Conservation (phyloP, 2,888 invertebrate genomes). For the Nebria brevicollis region DNA sequence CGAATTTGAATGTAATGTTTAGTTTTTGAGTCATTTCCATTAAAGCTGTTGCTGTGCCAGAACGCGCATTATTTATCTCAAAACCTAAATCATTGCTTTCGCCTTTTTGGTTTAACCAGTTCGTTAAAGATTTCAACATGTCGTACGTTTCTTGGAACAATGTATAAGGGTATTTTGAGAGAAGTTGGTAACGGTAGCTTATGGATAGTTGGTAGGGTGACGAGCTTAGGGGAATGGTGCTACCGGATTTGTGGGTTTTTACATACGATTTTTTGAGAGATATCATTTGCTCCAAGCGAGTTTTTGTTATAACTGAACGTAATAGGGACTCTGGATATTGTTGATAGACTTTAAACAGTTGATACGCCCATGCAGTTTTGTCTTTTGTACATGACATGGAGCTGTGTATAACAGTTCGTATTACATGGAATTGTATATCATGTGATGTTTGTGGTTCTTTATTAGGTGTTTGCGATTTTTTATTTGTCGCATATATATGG, state of each 20-base stretch:
- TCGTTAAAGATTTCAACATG: constrained; percentile 48
- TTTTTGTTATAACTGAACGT: constrained; percentile 68
- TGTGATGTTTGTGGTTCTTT: constrained; percentile 62
- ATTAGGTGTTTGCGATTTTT: constrained; percentile 50
- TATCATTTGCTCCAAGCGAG: constrained; percentile 70
- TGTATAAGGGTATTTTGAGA: constrained; percentile 64
- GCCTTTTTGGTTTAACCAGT: constrained; percentile 14
- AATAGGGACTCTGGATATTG: constrained; percentile 75
- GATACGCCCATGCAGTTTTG: constrained; percentile 72
- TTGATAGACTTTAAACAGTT: constrained; percentile 77
- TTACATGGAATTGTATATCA: constrained; percentile 67
- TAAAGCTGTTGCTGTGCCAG: constrained; percentile 65
- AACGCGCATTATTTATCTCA: constrained; percentile 61
- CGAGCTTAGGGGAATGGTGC: constrained; percentile 59
- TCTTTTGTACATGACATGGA: constrained; percentile 71
- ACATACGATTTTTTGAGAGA: constrained; percentile 64
- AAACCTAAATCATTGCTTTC: constrained; percentile 49
- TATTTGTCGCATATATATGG: constrained; percentile 42
- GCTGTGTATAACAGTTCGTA: constrained; percentile 73
- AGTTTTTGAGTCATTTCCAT: constrained; percentile 61
- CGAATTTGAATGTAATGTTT: constrained; percentile 61
- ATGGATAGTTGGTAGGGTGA: constrained; percentile 65
- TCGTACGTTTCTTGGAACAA: constrained; percentile 61
- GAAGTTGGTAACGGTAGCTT: constrained; percentile 58
- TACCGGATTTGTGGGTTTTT: constrained; percentile 47